These are phyloP conservation scores for Mionectes macconnelli DNA, from an alignment of 2,113 vertebrate species.

Conservation along the genomic window DNA sequence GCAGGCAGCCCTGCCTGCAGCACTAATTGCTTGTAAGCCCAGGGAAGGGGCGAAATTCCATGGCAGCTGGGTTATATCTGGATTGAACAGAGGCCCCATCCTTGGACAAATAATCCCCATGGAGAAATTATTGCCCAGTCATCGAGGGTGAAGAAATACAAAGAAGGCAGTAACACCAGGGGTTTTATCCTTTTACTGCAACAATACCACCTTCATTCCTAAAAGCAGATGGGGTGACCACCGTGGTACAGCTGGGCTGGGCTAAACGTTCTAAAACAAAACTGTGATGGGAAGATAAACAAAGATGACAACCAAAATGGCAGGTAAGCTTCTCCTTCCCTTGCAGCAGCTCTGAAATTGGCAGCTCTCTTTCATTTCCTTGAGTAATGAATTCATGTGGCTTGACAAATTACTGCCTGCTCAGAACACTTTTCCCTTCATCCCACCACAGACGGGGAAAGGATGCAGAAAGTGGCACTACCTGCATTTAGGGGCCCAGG, in stretches of 20 bases:
- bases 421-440: not conserved
- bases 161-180: constrained; percentile 6
- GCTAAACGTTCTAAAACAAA: not conserved
- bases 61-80: not conserved
- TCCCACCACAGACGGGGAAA: not conserved
- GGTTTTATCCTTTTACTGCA: not conserved
- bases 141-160: constrained; percentile 21
- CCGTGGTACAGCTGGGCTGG: not conserved
- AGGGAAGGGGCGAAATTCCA: constrained; percentile 19
- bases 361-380: not conserved
- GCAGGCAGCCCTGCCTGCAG: not conserved
- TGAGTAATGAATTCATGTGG: not conserved
- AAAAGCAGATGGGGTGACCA: not conserved
- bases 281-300: not conserved
- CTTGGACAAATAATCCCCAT: constrained; percentile 24
- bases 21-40: not conserved
- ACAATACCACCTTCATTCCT: constrained; percentile 7
- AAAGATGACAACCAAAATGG: not conserved
- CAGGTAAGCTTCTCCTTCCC: not conserved
- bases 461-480: not conserved
- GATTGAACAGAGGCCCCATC: not conserved
- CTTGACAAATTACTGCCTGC: not conserved
- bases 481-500: not conserved
- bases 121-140: constrained; percentile 32
- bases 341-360: not conserved